Conservation (phyloP, 2,888 invertebrate species). For the Actias luna region DNA sequence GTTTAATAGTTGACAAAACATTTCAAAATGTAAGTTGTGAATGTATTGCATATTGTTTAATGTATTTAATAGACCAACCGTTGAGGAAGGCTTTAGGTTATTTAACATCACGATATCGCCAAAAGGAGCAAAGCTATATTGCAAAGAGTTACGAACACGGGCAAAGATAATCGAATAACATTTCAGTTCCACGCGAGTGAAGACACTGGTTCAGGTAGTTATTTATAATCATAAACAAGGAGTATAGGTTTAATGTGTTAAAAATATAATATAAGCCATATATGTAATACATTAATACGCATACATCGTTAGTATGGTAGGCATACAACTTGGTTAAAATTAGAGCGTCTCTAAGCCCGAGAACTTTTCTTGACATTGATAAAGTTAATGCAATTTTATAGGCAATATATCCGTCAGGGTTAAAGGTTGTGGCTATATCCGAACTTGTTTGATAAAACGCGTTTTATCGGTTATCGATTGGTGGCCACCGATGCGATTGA, state of each 20-base stretch:
- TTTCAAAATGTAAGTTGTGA: too few relatives aligned
- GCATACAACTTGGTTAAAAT: background rate
- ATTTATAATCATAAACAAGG: too few relatives aligned
- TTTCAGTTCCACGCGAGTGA: too few relatives aligned
- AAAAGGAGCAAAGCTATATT: too few relatives aligned
- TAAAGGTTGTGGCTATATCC: slow-evolving; percentile 22
- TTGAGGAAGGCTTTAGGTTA: too few relatives aligned
- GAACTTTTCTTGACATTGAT: slow-evolving; percentile 5
- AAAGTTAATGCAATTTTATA: slow-evolving; percentile 21
- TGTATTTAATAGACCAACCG: too few relatives aligned
- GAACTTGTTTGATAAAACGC: slow-evolving; percentile 27
- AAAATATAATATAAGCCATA: background rate
- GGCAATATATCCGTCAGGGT: slow-evolving; percentile 20
- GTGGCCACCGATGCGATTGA: slow-evolving; percentile 14
- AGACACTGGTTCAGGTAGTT: too few relatives aligned
- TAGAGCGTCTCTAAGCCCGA: background rate
- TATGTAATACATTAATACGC: background rate
- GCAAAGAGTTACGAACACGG: too few relatives aligned
- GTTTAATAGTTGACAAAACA: too few relatives aligned
- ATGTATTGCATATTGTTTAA: too few relatives aligned
- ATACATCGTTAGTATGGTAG: background rate
- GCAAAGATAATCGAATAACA: too few relatives aligned
- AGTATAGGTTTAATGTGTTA: background rate
- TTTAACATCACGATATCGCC: too few relatives aligned
- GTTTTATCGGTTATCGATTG: slow-evolving; percentile 27